A percentile compares a stretch with the other conserved stretches of the same genome.
Conservation (phyloP, 2,797 vertebrate genomes). For the Pseudochromis fuscus region DNA sequence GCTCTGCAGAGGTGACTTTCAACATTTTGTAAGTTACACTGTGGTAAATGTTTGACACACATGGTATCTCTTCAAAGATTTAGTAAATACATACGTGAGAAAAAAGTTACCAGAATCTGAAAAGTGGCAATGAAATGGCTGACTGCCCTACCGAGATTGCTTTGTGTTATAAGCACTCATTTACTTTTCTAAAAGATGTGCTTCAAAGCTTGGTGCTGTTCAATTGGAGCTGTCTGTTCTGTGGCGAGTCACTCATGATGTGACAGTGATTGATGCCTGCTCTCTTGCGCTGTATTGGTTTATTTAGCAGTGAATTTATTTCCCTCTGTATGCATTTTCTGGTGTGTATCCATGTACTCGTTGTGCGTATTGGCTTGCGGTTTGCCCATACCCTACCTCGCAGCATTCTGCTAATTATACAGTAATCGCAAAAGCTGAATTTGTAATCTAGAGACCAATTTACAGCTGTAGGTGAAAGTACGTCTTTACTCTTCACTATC, state of each 20-base stretch:
- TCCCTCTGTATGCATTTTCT: conserved; percentile 1
- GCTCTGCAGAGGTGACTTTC: no score
- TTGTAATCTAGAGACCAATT: conserved; percentile 47
- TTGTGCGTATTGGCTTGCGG: conserved; percentile 12
- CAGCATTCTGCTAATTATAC: conserved; percentile 42
- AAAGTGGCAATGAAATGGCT: conserved; percentile 29
- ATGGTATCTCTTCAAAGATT: background rate
- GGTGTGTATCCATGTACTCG: conserved; percentile 16
- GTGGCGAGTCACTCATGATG: conserved; percentile 56
- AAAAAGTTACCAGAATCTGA: conserved; percentile 2
- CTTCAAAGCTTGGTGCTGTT: conserved; percentile 54
- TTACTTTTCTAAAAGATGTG: conserved; percentile 53
- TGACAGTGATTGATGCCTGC: conserved; percentile 77
- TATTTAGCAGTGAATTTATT: conserved; percentile 60
- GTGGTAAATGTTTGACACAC: background rate
- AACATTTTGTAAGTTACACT: no score
- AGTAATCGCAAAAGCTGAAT: conserved; percentile 33
- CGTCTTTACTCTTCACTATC: conserved; percentile 48
- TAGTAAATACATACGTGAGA: conserved; percentile 6
- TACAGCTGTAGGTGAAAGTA: conserved; percentile 36
- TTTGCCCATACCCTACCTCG: conserved; percentile 19
- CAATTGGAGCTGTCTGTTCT: conserved; percentile 68
- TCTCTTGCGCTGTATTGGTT: conserved; percentile 63
- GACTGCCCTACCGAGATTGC: conserved; percentile 42
- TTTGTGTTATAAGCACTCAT: conserved; percentile 43